Base-by-base conservation (phyloP, 2,797 vertebrate genomes). In the Rhyacichthys aspro region DNA sequence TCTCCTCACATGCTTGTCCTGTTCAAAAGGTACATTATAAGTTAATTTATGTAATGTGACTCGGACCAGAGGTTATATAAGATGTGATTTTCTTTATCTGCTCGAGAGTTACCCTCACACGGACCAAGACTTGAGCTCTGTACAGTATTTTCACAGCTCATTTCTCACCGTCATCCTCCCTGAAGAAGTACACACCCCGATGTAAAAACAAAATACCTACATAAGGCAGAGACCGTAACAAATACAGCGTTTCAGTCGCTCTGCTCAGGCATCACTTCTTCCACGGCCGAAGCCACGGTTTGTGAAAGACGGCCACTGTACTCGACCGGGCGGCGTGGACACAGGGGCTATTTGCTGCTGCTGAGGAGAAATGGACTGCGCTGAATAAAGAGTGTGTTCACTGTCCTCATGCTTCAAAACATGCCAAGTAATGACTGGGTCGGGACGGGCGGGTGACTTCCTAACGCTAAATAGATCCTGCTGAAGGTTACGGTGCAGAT, bases 291-390 rank as follows among this genome's bases (percentile, higher is more conserved):
- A 63, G 57, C 54, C 55, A 36, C 3, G 17, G 37, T 14, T 46
- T 48, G 58, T 88, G 79, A 91, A 88, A 88, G 87, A 52, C 55
- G 2, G 52, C 55, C 82, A 87, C 76, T 91, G 88, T 90, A 76
- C 76, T 81, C 66, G 34, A 0, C 44, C 33, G 54, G 70, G 67
- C 72, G 41, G 48, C 12, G 53, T 59, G 62, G 16, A 86, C 82
- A 86, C 84, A 59, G 81, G 65, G 53, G 16, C 57, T 60, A 76
- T 89, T 71, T 84, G 66, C 65, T 44, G 63, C 48, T 53, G 59
- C 41, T 48, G 56, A 28, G 56, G 33, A 70, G 64, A 18, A 16
- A 19, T 1, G n/a, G 49, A 57, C 50, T 37, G 15, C 42, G 39
- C 45, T 54, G 38, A 54, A 77, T 55, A 55, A 75, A 68, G 59